These are phyloP conservation scores for Eilema caniola DNA, from an alignment of 2,888 invertebrate genomes.

Conservation along the genomic window DNA sequence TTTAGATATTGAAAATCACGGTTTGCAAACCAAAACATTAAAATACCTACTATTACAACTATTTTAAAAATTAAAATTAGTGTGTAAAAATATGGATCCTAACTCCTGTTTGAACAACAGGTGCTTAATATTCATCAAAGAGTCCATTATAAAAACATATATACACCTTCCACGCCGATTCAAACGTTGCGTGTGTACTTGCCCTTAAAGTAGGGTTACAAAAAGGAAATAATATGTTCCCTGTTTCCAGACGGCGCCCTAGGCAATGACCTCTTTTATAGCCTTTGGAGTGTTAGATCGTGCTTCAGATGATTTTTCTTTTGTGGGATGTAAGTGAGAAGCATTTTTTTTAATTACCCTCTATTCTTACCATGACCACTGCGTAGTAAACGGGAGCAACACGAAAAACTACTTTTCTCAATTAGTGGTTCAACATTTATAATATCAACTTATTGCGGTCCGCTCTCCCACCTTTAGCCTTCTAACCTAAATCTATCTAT, in stretches of 20 bases:
- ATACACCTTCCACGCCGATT: conserved; percentile 7
- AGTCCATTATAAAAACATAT: conserved; percentile 6
- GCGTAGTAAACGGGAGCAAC: too few species aligned
- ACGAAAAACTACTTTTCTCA: too few species aligned
- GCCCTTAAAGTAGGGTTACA: conserved; percentile 6
- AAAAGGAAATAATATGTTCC: conserved; percentile 4
- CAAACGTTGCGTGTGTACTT: conserved; percentile 4
- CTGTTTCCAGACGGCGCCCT: neutral
- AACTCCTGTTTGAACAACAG: neutral
- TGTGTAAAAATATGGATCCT: neutral
- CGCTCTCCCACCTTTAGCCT: too few species aligned
- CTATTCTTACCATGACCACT: too few species aligned
- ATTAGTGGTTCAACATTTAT: too few species aligned
- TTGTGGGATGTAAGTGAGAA: neutral
- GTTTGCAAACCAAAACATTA: too few species aligned
- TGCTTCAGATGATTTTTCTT: neutral
- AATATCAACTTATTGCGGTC: too few species aligned
- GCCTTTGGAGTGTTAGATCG: neutral
- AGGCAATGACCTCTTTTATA: conserved; percentile 17
- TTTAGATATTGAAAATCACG: too few species aligned
- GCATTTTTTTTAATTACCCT: too few species aligned
- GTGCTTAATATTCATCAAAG: neutral
- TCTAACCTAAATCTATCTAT: too few species aligned
- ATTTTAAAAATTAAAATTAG: neutral
- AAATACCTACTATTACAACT: too few species aligned